These are phyloP conservation scores for Melipona bicolor DNA, from an alignment of 2,888 invertebrate species.

Conservation along the genomic window DNA sequence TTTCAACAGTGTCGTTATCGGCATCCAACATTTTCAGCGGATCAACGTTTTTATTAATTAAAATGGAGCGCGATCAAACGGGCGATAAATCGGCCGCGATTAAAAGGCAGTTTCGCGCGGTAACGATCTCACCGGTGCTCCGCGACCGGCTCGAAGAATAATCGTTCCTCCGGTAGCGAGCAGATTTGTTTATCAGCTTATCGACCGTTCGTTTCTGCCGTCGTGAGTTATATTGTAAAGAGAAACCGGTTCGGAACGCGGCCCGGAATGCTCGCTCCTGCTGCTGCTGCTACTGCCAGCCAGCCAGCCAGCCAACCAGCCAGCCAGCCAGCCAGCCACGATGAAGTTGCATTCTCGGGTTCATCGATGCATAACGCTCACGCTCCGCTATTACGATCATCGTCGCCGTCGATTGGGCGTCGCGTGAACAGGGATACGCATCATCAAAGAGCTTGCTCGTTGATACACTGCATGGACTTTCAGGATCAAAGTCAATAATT, in stretches of 20 bases:
- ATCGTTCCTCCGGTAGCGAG: conserved; percentile 67
- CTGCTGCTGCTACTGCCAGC: conserved; percentile 1
- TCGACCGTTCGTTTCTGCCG: conserved; percentile 66
- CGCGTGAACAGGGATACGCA: conserved; percentile 41
- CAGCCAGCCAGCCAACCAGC: conserved; percentile 62
- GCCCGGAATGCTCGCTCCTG: conserved; percentile 40
- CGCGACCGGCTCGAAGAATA: conserved; percentile 47
- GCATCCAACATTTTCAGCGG: conserved; percentile 35
- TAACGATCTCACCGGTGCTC: conserved; percentile 54
- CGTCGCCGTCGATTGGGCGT: conserved; percentile 58
- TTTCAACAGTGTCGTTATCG: not conserved
- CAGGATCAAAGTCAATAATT: conserved; percentile 7
- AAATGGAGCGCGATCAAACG: conserved; percentile 21
- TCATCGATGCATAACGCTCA: conserved; percentile 69
- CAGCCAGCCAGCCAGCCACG: conserved; percentile 47
- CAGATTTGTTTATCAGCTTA: conserved; percentile 75
- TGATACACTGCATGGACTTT: not conserved
- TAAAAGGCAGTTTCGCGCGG: conserved; percentile 61
- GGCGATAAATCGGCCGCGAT: conserved; percentile 62
- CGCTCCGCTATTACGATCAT: conserved; percentile 60
- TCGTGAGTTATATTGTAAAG: conserved; percentile 71
- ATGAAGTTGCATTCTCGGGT: conserved; percentile 73
- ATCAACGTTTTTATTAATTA: conserved; percentile 59
- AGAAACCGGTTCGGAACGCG: conserved; percentile 69
- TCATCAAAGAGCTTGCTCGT: not conserved